Evolutionary conservation across 1,140 invertebrate species (phyloP), one percentile per base, ranked within the genome.

Genomic region (Drosophila willistoni): DNA sequence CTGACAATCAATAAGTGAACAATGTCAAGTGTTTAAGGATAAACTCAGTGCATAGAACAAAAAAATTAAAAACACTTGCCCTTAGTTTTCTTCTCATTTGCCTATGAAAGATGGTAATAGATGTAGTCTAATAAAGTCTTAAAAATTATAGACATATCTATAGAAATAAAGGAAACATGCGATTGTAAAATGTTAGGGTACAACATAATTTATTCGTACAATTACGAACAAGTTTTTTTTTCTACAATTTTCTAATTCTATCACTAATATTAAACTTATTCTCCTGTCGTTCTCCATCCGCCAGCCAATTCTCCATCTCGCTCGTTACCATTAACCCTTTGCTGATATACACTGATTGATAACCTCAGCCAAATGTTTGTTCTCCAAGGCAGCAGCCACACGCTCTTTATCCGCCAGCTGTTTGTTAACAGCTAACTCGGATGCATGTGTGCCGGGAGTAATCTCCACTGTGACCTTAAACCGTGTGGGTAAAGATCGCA

Each of bases 371-470:
- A 99, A 93, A 92, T 98, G 95, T 69, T 94, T 94, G 93, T 99
- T 99, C 92, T 99, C 98, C 70, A 99, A 93, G 1, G 98, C 99
- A 4, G 99, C 99, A 1, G 98, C 98, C 4, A 99, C 97, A 87
- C 99, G 93, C 93, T 99, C 99, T 92, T 99, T 99, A 91, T 99
- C 99, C 0, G 97, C 97, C 17, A 99, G 93, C 91, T 99, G 99
- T 91, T 99, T 99, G 92, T 99, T 99, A 1, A 99, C 96, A 29
- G 98, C 97, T 66, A 94, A 92, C 90, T 99, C 98, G 0, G 98
- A 97, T 39, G 95, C 94, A 92, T 99, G 99, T 1, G 97, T 96
- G 10, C 98, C 98, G 6, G 98, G 97, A 1, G 96, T 96, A 1
- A 99, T 97, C 83, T 95, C 94, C 0, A 99, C 98, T 56, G 94